Conservation (phyloP, 2,113 vertebrate species). For the Chionodraco myersi region DNA sequence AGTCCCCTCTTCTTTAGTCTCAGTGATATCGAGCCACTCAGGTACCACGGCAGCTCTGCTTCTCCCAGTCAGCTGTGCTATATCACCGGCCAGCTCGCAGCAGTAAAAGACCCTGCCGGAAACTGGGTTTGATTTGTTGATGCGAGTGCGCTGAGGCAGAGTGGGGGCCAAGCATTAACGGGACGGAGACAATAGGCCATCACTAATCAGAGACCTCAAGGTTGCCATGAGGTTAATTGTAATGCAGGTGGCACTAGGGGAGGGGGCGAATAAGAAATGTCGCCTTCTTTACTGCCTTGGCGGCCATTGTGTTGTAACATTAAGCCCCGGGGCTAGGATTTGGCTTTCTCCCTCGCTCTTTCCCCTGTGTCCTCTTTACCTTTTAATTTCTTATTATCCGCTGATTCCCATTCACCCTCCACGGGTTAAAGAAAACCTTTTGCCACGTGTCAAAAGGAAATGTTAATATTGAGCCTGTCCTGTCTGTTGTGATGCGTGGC, state of each 20-base stretch:
- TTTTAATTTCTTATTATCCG: slow-evolving; percentile 88
- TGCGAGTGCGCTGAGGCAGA: slow-evolving; percentile 87
- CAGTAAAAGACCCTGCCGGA: slow-evolving; percentile 82
- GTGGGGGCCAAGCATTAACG: slow-evolving; percentile 89
- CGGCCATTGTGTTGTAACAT: slow-evolving; percentile 89
- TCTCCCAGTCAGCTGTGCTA: slow-evolving; percentile 55
- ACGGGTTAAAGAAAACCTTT: slow-evolving; percentile 83
- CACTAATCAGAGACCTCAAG: slow-evolving; percentile 95
- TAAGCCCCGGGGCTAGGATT: slow-evolving; percentile 91
- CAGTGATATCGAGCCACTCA: slow-evolving; percentile 32
- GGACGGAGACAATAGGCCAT: slow-evolving; percentile 91
- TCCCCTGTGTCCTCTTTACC: slow-evolving; percentile 86
- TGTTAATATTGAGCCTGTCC: slow-evolving; percentile 84
- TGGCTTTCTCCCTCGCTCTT: slow-evolving; percentile 82
- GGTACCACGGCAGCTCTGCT: slow-evolving; percentile 69
- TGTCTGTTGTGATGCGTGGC: slow-evolving; percentile 83
- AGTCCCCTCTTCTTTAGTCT: background rate
- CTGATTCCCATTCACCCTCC: slow-evolving; percentile 81
- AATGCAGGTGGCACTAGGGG: slow-evolving; percentile 89
- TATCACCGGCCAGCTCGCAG: slow-evolving; percentile 77
- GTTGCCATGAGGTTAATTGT: slow-evolving; percentile 95
- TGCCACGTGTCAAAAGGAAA: slow-evolving; percentile 82
- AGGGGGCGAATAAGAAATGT: slow-evolving; percentile 85
- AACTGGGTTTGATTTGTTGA: slow-evolving; percentile 89
- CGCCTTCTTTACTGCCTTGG: slow-evolving; percentile 89